A percentile compares a stretch with the other conserved stretches of the same genome.
Evolutionary conservation across 2,113 vertebrate genomes (phyloP).

Genomic region (Psilopsiagon aymara): DNA sequence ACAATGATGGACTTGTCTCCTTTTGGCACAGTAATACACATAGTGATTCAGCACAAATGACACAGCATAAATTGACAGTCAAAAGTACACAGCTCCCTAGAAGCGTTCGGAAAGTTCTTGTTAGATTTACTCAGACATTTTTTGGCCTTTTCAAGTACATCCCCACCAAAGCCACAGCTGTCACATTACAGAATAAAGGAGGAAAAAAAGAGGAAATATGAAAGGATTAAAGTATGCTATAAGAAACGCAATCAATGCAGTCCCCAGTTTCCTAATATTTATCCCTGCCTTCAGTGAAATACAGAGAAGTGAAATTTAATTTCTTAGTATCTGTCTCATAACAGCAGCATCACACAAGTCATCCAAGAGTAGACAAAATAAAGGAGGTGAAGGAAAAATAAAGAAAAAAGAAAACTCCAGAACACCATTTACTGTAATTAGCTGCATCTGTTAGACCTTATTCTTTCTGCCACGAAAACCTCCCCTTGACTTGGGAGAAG

Average conservation of each 20-base stretch:
- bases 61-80: background rate
- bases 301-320: background rate
- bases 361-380: background rate
- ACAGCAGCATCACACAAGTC: background rate
- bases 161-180: background rate
- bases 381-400: background rate
- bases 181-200: background rate
- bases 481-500: background rate
- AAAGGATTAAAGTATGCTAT: background rate
- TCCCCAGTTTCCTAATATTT: background rate
- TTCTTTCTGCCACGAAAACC: background rate
- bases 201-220: background rate
- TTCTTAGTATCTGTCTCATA: background rate
- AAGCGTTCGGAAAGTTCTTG: background rate
- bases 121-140: background rate
- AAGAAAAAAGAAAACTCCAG: background rate
- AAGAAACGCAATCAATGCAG: background rate
- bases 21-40: background rate
- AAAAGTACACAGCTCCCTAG: background rate
- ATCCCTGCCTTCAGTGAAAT: background rate
- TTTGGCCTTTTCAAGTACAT: background rate
- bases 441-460: background rate
- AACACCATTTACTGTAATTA: background rate
- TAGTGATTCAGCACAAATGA: constrained; percentile 12
- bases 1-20: background rate